A percentile compares a stretch with the other conserved stretches of the same genome.
Evolutionary conservation across 2,113 vertebrate genomes (phyloP).

Genomic region (Origma solitaria): DNA sequence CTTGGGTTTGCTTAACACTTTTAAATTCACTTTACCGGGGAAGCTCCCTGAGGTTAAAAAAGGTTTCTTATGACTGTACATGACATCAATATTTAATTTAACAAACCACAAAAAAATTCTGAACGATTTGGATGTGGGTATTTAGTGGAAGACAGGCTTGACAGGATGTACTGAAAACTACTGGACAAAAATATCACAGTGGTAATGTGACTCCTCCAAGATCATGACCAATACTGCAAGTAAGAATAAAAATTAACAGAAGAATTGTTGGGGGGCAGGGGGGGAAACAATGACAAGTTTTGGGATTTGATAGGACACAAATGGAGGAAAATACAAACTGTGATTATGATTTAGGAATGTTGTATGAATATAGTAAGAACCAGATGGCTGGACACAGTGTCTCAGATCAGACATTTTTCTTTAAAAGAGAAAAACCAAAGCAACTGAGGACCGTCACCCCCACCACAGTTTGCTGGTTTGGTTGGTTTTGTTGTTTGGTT

Average conservation of each 20-base stretch:
- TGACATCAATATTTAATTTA: background rate
- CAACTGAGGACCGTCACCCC: background rate
- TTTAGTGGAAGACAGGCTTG: background rate
- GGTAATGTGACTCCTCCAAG: background rate
- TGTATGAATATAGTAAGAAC: background rate
- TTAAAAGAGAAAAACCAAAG: background rate
- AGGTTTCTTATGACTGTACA: background rate
- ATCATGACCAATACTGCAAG: background rate
- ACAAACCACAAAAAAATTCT: background rate
- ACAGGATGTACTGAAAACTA: background rate
- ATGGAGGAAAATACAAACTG: background rate
- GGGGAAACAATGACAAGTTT: background rate
- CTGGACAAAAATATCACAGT: background rate
- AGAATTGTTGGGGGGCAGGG: background rate
- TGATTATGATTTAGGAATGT: background rate
- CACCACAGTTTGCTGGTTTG: background rate
- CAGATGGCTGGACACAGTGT: background rate
- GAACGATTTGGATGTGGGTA: background rate
- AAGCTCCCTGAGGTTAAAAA: slow-evolving; percentile 25
- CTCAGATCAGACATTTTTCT: background rate
- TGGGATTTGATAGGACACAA: background rate
- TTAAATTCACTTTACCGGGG: background rate
- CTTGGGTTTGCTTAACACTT: background rate
- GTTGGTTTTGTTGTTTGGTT: background rate
- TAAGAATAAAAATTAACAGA: background rate